Conservation (phyloP, 2,797 vertebrate species). For the Perdix hodgsoniae region DNA sequence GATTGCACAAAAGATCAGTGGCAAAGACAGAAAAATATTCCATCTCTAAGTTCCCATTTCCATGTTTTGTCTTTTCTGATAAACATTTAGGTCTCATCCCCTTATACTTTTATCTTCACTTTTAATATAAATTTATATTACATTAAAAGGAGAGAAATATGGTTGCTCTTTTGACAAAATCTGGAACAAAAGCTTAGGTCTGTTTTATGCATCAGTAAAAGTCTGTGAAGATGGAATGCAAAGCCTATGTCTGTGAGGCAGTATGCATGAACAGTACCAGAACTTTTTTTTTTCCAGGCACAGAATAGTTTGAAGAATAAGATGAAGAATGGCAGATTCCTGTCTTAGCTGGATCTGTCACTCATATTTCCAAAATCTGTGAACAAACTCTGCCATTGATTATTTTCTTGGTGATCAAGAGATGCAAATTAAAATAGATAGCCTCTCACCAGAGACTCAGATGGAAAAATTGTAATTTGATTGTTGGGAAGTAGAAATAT, state of each 20-base stretch:
- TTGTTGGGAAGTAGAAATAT: background rate
- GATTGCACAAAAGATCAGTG: background rate
- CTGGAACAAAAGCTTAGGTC: background rate
- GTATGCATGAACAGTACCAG: background rate
- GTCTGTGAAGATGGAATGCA: background rate
- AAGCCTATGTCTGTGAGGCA: background rate
- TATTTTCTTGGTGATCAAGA: background rate
- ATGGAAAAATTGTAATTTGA: background rate
- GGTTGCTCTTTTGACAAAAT: background rate
- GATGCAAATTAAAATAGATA: slow-evolving; percentile 3
- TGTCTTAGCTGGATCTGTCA: background rate
- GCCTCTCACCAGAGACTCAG: background rate
- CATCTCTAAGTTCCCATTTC: background rate
- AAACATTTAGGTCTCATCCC: background rate
- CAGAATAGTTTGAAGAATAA: background rate
- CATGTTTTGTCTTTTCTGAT: background rate
- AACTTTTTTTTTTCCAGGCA: background rate
- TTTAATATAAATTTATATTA: background rate
- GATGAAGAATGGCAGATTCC: background rate
- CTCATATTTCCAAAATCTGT: background rate
- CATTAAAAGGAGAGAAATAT: background rate
- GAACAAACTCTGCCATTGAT: background rate
- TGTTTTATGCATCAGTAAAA: background rate
- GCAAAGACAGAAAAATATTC: background rate
- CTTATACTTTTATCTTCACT: background rate